Evolutionary conservation across 2,797 vertebrate genomes (phyloP), one percentile per base, ranked within the genome.

Genomic region (Capromys pilorides): DNA sequence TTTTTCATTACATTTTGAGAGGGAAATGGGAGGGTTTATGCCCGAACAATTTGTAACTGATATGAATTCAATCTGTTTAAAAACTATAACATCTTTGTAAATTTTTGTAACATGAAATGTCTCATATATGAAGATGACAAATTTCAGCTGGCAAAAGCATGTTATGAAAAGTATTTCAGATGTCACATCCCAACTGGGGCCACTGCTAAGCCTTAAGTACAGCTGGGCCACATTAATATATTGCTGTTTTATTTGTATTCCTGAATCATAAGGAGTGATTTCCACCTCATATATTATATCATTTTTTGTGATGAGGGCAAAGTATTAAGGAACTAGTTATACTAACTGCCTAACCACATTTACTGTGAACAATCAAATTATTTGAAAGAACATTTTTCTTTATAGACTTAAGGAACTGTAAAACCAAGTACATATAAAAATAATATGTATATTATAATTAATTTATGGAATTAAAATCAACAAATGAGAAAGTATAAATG

Each of bases 141-240:
- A 93, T 92, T 89, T 91, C 91, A 96, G 54, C 92, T 96, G 84
- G 67, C 95, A 96, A 94, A 78, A 96, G 95, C 71, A 93, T 54
- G 51, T 62, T 86, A 69, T 93, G 67, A 94, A 94, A 95, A 97
- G 83, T 89, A 71, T 69, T 77, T 95, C 69, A 80, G 39, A 84
- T 95, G 67, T 96, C 92, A 93, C 57, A 88, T 31, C 71, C 97
- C 1, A 57, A 67, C 19, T 88, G 24, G 62, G 33, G 92, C 84
- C 97, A 49, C 45, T 81, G 79, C 78, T 91, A 64, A 96, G 57
- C 45, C 57, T 31, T 89, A 71, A 92, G 5, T 85, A 45, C 93
- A 78, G 84, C 71, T 97, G 78, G 73, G 45, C 69, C 7, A 9
- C 80, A 59, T 97, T 97, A 95, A 69, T 85, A 45, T 83, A 71